These are phyloP conservation scores for Cotesia chilonis DNA, from an alignment of 1,140 invertebrate genomes.

Conservation along the genomic window DNA sequence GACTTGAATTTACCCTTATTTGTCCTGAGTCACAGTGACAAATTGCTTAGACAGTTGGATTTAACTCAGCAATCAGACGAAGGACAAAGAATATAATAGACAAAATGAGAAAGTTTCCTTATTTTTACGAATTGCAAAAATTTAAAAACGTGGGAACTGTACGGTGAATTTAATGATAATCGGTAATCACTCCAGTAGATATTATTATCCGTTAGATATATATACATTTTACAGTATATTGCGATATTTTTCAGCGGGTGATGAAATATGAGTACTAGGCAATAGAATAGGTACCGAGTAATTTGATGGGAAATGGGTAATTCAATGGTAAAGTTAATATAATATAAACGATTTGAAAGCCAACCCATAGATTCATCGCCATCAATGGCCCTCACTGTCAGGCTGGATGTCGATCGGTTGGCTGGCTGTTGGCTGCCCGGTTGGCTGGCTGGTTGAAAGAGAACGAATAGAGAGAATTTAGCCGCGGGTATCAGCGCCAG, in stretches of 20 bases:
- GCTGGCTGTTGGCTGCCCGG: neutral
- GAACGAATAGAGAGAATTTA: slow-evolving; percentile 42
- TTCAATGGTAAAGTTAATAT: neutral
- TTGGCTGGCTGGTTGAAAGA: slow-evolving; percentile 14
- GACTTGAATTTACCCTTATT: too few relatives aligned
- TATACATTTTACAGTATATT: neutral
- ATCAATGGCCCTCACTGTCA: too few relatives aligned
- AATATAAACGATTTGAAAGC: neutral
- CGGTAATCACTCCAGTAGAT: neutral
- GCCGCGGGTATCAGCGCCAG: slow-evolving; percentile 43
- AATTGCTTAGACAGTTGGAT: neutral
- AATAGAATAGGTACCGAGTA: too few relatives aligned
- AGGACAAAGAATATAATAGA: neutral
- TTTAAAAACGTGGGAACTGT: slow-evolving; percentile 30
- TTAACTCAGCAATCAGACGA: neutral
- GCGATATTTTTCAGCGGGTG: neutral
- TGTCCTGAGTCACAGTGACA: too few relatives aligned
- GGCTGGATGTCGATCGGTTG: too few relatives aligned
- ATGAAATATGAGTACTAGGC: neutral
- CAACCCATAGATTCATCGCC: too few relatives aligned
- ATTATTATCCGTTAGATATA: too few relatives aligned
- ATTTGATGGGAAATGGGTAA: neutral
- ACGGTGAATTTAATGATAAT: neutral
- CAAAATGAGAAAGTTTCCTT: neutral
- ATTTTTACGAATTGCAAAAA: neutral